Percentiles rank a stretch among this genome's conserved stretches.
Conservation (phyloP, 2,113 vertebrate genomes). For the Syrmaticus mikado region DNA sequence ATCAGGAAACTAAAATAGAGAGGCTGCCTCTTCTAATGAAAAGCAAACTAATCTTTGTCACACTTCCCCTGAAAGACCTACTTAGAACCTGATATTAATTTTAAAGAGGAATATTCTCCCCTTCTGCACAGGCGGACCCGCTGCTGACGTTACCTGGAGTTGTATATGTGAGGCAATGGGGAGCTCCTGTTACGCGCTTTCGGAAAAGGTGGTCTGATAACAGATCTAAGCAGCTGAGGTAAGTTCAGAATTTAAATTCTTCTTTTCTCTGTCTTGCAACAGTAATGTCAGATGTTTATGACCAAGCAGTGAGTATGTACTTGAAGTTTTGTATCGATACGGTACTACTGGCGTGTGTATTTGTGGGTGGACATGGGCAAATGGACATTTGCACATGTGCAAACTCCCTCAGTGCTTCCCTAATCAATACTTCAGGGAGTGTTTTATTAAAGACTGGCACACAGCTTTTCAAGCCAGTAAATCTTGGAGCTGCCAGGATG, state of each 20-base stretch:
- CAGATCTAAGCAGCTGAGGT: slow-evolving; percentile 16
- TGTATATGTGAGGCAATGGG: not conserved
- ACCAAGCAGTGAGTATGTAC: not conserved
- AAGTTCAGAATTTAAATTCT: not conserved
- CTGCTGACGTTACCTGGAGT: not conserved
- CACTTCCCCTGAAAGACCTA: not conserved
- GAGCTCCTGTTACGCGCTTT: not conserved
- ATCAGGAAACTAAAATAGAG: not conserved
- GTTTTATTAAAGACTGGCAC: not conserved
- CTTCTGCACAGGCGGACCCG: accelerated
- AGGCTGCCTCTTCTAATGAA: not conserved
- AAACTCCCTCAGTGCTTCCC: not conserved
- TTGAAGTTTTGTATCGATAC: not conserved
- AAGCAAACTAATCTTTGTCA: slow-evolving; percentile 12
- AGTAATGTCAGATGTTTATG: not conserved
- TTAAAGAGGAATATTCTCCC: not conserved
- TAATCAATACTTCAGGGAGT: not conserved
- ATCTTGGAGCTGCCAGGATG: not conserved
- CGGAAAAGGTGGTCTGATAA: not conserved
- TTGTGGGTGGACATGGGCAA: not conserved
- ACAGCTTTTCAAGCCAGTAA: not conserved
- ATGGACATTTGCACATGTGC: not conserved
- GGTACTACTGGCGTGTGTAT: not conserved
- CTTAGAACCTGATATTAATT: not conserved
- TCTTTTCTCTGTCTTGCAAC: not conserved